A percentile compares a stretch with the other conserved stretches of the same genome.
phyloP scores from a whole-genome alignment of 2,797 vertebrate species.

The Orestias chungarensis region DNA sequence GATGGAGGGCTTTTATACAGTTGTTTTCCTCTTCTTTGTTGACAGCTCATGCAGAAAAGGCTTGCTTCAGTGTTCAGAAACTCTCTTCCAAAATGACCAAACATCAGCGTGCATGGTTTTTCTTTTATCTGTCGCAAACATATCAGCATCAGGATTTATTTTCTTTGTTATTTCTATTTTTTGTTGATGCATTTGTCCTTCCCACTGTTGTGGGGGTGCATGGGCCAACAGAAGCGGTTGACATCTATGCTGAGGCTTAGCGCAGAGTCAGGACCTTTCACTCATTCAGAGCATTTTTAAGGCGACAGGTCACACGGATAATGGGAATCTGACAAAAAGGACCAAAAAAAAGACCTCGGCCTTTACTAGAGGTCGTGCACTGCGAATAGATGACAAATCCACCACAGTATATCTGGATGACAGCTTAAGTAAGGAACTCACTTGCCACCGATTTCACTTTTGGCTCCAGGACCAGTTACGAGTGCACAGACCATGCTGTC shows the following conservation, averaged over 20 bases:
- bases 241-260: slow-evolving; percentile 64
- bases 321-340: slow-evolving; percentile 53
- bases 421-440: slow-evolving; percentile 49
- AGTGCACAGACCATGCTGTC: neutral
- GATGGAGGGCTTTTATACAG: slow-evolving; percentile 64
- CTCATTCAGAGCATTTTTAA: slow-evolving; percentile 71
- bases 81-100: neutral
- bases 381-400: slow-evolving; percentile 44
- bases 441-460: neutral
- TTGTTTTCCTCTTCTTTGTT: slow-evolving; percentile 78
- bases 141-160: neutral
- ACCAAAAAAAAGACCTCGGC: slow-evolving; percentile 57
- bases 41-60: slow-evolving; percentile 78
- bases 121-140: neutral
- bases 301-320: slow-evolving; percentile 72
- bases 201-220: slow-evolving; percentile 10
- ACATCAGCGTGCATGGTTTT: neutral
- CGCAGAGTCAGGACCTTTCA: slow-evolving; percentile 75
- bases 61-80: slow-evolving; percentile 45
- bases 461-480: neutral
- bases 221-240: slow-evolving; percentile 61
- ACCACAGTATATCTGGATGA: slow-evolving; percentile 50
- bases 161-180: neutral
- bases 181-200: neutral
- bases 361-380: slow-evolving; percentile 55